These are phyloP conservation scores for Lasioglossum albipes DNA, from an alignment of 1,140 invertebrate species.

Conservation along the genomic window DNA sequence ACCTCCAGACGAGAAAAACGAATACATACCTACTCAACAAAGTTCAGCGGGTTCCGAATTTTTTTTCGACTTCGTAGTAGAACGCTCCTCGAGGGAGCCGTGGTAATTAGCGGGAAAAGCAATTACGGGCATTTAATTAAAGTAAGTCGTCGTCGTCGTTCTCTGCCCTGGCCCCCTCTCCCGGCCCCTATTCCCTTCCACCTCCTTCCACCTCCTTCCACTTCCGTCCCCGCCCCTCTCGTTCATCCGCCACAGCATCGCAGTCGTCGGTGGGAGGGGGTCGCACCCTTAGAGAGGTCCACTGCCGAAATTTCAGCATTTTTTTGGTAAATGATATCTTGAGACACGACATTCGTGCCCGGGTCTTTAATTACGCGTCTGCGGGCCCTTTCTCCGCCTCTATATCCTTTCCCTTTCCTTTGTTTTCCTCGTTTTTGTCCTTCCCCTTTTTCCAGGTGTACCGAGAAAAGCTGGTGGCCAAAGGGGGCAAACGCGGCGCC, in stretches of 20 bases:
- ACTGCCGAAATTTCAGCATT: slow-evolving; percentile 57
- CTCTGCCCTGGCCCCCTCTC: neutral
- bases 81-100: slow-evolving; percentile 52
- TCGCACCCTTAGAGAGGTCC: slow-evolving; percentile 29
- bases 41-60: slow-evolving; percentile 60
- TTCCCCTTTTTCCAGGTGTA: slow-evolving; percentile 1
- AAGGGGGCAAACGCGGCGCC: neutral
- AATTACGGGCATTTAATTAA: slow-evolving; percentile 75
- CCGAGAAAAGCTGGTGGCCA: neutral
- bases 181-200: neutral
- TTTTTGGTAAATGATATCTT: slow-evolving; percentile 53
- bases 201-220: neutral
- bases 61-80: slow-evolving; percentile 58
- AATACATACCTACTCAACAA: slow-evolving; percentile 32
- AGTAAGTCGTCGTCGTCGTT: slow-evolving; percentile 66
- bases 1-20: slow-evolving; percentile 57
- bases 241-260: slow-evolving; percentile 7
- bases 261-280: slow-evolving; percentile 13
- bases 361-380: slow-evolving; percentile 54
- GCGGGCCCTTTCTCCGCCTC: slow-evolving; percentile 5
- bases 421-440: neutral
- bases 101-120: slow-evolving; percentile 74
- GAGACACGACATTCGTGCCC: slow-evolving; percentile 20
- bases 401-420: slow-evolving; percentile 2
- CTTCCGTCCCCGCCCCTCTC: neutral